A percentile compares a stretch with the other conserved stretches of the same genome.
These are phyloP conservation scores for Holocentrus rufus DNA, from an alignment of 2,797 vertebrate species.

Conservation along the genomic window DNA sequence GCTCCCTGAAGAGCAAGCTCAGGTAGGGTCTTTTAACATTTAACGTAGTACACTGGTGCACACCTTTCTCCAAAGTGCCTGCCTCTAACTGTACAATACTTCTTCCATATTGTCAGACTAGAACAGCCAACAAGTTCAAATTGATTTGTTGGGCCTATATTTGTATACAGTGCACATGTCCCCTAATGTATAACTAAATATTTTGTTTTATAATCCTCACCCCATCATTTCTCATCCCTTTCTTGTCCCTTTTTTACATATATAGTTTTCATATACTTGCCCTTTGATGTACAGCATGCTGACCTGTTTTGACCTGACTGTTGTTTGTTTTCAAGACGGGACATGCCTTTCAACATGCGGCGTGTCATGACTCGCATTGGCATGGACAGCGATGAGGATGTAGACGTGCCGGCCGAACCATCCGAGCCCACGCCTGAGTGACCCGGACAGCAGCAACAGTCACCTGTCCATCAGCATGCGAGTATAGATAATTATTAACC, in stretches of 20 bases:
- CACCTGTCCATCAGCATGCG: slow-evolving; percentile 2
- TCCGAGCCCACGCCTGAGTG: slow-evolving; percentile 73
- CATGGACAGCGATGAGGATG: slow-evolving; percentile 80
- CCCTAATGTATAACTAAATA: too few species aligned
- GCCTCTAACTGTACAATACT: neutral
- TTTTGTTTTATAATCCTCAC: too few species aligned
- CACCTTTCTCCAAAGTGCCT: neutral
- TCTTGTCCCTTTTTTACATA: too few species aligned
- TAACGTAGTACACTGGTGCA: neutral
- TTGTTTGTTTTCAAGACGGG: slow-evolving; percentile 68
- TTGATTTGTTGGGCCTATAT: neutral
- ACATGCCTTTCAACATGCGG: slow-evolving; percentile 69
- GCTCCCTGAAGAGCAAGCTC: slow-evolving; percentile 91
- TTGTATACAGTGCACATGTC: too few species aligned
- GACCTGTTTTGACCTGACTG: neutral
- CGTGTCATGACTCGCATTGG: slow-evolving; percentile 66
- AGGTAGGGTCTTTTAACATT: slow-evolving; percentile 73
- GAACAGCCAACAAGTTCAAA: neutral
- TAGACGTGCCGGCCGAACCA: slow-evolving; percentile 57
- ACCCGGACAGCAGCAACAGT: slow-evolving; percentile 21
- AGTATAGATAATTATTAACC: slow-evolving; percentile 16
- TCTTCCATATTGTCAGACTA: neutral
- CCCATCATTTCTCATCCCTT: too few species aligned
- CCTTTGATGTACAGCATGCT: neutral
- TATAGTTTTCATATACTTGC: too few species aligned